Base-by-base conservation (phyloP, 1,140 invertebrate genomes). In the Geopemphigus sp. region DNA sequence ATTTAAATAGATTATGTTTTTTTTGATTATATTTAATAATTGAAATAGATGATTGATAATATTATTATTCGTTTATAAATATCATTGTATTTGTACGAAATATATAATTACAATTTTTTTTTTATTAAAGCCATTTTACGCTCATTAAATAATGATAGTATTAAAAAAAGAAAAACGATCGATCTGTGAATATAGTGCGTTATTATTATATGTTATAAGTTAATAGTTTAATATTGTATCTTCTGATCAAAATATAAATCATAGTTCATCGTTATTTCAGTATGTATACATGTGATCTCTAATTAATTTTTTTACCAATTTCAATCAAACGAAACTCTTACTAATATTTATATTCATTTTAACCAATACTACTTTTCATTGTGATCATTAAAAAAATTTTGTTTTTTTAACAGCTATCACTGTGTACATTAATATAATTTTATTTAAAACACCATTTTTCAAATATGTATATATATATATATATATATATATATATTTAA, bases 281-380 rank as follows among this genome's bases (percentile, higher is more conserved):
- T 54, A 11, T 70, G 24, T 70, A 70, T 70, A 53, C 22, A 29
- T 68, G 5, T 68, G 66, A 70, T 70, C 66, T 68, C 66, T n/a
- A n/a, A n/a, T 68, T 68, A 68, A 47, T 45, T 70, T 17, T 63
- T 32, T 19, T 53, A 70, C 50, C 6, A 70, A 53, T 53, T 8
- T 70, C 47, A 19, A 70, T 53, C 68, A 53, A 70, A 53, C 53
- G 11, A 53, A 11, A 26, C 47, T 70, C 19, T 5, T 70, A 50
- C 22, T 26, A 50, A 26, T 70, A 26, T 70, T 70, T 26, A 50
- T 70, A 70, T 26, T 70, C 3, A 39, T 39, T 39, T 39, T 39
- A 39, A 39, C 32, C 32, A 39, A 47, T 47, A 47, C 19, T 45
- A 68, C n/a, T 68, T 68, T 68, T 11, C 22, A 24, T 68, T 47